Conservation (phyloP, 2,113 vertebrate species). For the Aleadryas rufinucha region DNA sequence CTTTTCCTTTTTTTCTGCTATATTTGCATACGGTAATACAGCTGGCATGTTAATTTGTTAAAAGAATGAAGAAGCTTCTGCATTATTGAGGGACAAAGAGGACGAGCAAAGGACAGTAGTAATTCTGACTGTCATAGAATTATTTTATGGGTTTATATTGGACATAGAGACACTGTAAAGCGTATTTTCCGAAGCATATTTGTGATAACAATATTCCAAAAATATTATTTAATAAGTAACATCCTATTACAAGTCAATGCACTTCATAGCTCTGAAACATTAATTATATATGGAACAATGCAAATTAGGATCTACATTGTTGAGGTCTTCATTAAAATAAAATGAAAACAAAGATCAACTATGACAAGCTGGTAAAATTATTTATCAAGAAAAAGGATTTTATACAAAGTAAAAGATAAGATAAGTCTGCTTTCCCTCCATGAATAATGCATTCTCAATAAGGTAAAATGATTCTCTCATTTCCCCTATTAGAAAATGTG, state of each 20-base stretch:
- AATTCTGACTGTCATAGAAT: not conserved
- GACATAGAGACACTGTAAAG: not conserved
- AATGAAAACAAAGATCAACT: not conserved
- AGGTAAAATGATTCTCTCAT: not conserved
- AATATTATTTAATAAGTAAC: not conserved
- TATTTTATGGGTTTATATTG: not conserved
- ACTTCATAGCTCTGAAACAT: not conserved
- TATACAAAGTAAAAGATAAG: not conserved
- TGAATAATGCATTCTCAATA: not conserved
- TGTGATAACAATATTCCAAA: not conserved
- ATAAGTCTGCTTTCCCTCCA: not conserved
- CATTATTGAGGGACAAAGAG: not conserved
- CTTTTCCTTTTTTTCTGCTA: not conserved
- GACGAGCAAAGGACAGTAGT: not conserved
- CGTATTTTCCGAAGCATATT: not conserved
- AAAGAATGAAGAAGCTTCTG: not conserved
- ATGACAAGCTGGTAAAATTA: not conserved
- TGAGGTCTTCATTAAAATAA: not conserved
- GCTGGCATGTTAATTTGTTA: not conserved
- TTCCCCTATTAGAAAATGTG: not conserved
- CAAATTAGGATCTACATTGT: not conserved
- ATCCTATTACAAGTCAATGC: not conserved
- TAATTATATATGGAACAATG: not conserved
- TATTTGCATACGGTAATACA: not conserved
- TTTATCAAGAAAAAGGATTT: not conserved